Base-by-base conservation (phyloP, 2,113 vertebrate species). In the Asarcornis scutulata region DNA sequence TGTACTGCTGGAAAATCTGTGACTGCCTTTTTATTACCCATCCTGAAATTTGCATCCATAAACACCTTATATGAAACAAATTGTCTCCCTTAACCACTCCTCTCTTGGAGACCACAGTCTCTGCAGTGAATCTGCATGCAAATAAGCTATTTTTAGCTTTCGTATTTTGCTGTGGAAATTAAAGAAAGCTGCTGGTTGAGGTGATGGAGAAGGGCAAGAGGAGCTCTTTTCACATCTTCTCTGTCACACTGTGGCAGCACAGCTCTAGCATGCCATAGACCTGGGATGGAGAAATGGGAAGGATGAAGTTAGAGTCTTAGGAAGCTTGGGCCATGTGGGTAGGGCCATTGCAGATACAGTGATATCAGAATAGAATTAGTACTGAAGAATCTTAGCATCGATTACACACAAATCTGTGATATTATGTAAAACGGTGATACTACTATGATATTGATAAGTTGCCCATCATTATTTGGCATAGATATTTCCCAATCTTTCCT, bases 71-170 rank as follows among this genome's bases (percentile, higher is more conserved):
- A 69, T 2, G 29, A 69, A 69, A 18, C 20, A 73, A 27, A 23
- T 7, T 46, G 20, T 23, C 31, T 73, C 53, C 8, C 14, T 69
- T 34, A 86, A 13, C 27, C 13, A 17, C 15, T 63, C 6, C 27
- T 40, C 25, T 67, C 32, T 31, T 68, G 23, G n/a, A 88, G 42
- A 3, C 8, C 42, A 21, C 27, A 40, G 5, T 34, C 18, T 17
- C 58, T 48, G 23, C 36, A 38, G n/a, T 48, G 5, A 40, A 80
- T 32, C 15, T 1, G 1, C 38, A 40, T 0, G 0, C 34, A 53
- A 23, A 26, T 42, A 71, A 78, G 9, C 1, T 32, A 18, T 32
- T 72, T 79, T 79, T 31, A 59, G 9, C 17, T 76, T 27, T 73
- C n/a, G 40, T 64, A 31, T 80, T 88, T 83, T 72, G 17, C 25